These are phyloP conservation scores for Apis dorsata DNA, from an alignment of 1,140 invertebrate genomes.

Conservation along the genomic window DNA sequence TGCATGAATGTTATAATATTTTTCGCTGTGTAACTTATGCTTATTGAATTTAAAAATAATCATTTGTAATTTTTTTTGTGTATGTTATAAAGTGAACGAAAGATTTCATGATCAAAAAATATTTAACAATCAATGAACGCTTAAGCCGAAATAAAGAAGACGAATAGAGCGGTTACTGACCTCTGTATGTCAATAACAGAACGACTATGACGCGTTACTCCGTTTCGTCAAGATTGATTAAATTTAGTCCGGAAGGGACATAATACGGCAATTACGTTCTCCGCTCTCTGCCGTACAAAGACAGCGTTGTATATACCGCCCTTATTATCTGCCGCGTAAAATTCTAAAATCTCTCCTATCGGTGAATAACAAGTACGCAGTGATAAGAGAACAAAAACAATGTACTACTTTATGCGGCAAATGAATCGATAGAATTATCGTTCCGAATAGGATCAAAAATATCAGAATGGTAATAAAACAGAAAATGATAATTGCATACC, in stretches of 20 bases:
- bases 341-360: slow-evolving; percentile 35
- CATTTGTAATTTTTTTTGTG: too few relatives aligned
- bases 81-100: too few relatives aligned
- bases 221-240: slow-evolving; percentile 62
- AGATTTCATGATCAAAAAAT: too few relatives aligned
- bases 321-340: slow-evolving; percentile 28
- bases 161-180: slow-evolving; percentile 58
- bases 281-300: slow-evolving; percentile 47
- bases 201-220: slow-evolving; percentile 38
- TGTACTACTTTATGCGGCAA: slow-evolving; percentile 2
- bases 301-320: slow-evolving; percentile 25
- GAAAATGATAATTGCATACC: slow-evolving; percentile 56
- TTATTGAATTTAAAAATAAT: too few relatives aligned
- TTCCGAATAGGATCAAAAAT: background rate
- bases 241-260: slow-evolving; percentile 67
- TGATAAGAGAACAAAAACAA: slow-evolving; percentile 45
- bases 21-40: too few relatives aligned
- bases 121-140: too few relatives aligned
- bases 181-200: slow-evolving; percentile 59
- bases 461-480: background rate
- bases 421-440: background rate
- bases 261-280: slow-evolving; percentile 63
- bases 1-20: too few relatives aligned
- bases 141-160: slow-evolving; percentile 6
- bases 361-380: background rate